Conservation (phyloP, 2,888 invertebrate species). For the Ophion costatus region DNA sequence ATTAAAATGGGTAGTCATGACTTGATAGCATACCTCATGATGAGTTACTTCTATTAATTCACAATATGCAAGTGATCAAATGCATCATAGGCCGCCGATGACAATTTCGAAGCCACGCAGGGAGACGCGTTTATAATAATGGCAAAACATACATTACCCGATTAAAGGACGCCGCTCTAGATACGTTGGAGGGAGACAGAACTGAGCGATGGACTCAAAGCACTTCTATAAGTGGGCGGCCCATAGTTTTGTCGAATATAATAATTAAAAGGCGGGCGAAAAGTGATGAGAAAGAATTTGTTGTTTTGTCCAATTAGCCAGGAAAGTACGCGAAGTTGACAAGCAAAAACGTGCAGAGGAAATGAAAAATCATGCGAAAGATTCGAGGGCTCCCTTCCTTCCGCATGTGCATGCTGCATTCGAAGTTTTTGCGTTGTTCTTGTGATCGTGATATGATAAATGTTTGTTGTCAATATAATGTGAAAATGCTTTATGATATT, state of each 20-base stretch:
- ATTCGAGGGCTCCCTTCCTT: slow-evolving; percentile 26
- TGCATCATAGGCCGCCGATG: too few species aligned
- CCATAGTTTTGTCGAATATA: too few species aligned
- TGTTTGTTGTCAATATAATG: slow-evolving; percentile 22
- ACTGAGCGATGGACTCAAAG: too few species aligned
- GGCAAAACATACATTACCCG: not conserved
- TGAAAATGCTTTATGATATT: slow-evolving; percentile 40
- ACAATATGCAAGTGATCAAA: not conserved
- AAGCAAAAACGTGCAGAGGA: slow-evolving; percentile 7
- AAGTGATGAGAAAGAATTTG: not conserved
- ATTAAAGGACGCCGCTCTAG: too few species aligned
- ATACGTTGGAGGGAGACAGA: too few species aligned
- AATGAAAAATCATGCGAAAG: slow-evolving; percentile 16
- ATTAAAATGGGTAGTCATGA: too few species aligned
- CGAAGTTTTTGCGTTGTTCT: slow-evolving; percentile 21
- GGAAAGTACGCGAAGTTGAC: not conserved
- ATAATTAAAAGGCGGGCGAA: not conserved
- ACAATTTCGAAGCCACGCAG: too few species aligned
- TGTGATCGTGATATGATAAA: not conserved
- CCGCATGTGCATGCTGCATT: slow-evolving; percentile 67
- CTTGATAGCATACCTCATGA: not conserved
- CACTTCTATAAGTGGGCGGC: too few species aligned
- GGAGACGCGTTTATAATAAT: not conserved
- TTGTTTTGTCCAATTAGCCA: not conserved
- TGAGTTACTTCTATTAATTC: not conserved